Conservation (phyloP, 2,888 invertebrate genomes). For the Drosophila emarginata region DNA sequence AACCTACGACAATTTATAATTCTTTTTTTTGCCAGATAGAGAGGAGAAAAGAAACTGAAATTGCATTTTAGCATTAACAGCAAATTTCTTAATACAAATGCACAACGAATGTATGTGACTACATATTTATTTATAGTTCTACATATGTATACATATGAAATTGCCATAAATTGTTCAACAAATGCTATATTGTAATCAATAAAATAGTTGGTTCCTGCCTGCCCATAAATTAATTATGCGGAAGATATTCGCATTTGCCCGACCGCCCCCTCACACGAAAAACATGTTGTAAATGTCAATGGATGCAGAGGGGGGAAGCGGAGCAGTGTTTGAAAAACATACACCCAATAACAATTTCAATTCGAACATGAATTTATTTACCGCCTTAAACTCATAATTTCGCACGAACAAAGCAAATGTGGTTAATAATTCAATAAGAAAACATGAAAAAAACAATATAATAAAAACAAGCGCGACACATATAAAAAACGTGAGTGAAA, state of each 20-base stretch:
- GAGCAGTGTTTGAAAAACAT: constrained; percentile 12
- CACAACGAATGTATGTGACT: constrained; percentile 14
- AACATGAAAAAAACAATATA: constrained; percentile 23
- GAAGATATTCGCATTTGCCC: constrained; percentile 41
- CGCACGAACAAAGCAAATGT: constrained; percentile 56
- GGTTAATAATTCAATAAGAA: constrained; percentile 62
- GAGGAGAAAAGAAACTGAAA: constrained; percentile 52
- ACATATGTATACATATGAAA: constrained; percentile 20
- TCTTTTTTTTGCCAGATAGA: constrained; percentile 22
- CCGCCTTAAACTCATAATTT: constrained; percentile 65
- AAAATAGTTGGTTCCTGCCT: constrained; percentile 34
- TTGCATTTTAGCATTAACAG: constrained; percentile 49
- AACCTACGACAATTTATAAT: constrained; percentile 76
- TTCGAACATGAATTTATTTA: constrained; percentile 55
- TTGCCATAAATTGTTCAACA: constrained; percentile 72
- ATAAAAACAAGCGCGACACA: constrained; percentile 1
- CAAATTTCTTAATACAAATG: constrained; percentile 42
- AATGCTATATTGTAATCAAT: constrained; percentile 72
- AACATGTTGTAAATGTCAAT: constrained; percentile 71
- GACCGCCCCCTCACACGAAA: constrained; percentile 23
- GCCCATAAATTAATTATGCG: constrained; percentile 63
- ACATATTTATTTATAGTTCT: not conserved
- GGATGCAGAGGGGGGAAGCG: not conserved
- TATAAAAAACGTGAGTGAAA: constrained; percentile 44
- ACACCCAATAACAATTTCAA: constrained; percentile 29